Evolutionary conservation across 2,797 vertebrate genomes (phyloP), one percentile per base, ranked within the genome.

Genomic region (Acanthurus leucopareius): DNA sequence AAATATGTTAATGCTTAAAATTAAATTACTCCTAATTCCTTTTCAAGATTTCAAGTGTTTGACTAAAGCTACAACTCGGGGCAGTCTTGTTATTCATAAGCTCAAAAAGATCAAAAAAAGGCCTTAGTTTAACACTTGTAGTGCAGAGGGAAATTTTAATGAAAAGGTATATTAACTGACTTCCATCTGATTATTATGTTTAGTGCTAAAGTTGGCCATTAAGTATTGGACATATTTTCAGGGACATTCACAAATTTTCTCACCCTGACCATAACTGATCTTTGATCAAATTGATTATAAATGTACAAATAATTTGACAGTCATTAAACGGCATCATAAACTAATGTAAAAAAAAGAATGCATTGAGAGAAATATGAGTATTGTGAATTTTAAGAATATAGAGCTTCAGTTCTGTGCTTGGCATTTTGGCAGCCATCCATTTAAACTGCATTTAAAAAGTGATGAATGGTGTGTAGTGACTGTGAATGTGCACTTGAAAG

Each of bases 401-500:
- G 15, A 35, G 13, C 4, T 32, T 25, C 2, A 17, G 22, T 13
- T 40, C 9, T 14, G 10, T 40, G 17, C 7, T 22, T 35, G 13
- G 19, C 13, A 56, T 57, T 14, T 59, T 56, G 8, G 7, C 32
- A 61, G 44, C 20, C 17, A 59, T 20, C 28, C 45, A 51, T 56
- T 75, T 49, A 59, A 52, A 62, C 48, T 56, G 49, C 71, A 42
- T 68, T 42, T 70, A 38, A 60, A 35, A 62, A 59, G 54, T 42
- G 51, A 20, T 47, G 57, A 48, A 57, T 47, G 42, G 5, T 61
- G 74, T 68, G 44, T 66, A 17, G 49, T 13, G 35, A 32, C 49
- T 86, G 73, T 64, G 57, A 71, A 42, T 65, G 62, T 78, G 62
- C 42, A 62, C 35, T 66, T 51, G 53, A 47, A 59, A 20, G 60